Evolutionary conservation across 2,113 vertebrate species (phyloP), one percentile per base, ranked within the genome.

Genomic region (Hippocampus barbouri): DNA sequence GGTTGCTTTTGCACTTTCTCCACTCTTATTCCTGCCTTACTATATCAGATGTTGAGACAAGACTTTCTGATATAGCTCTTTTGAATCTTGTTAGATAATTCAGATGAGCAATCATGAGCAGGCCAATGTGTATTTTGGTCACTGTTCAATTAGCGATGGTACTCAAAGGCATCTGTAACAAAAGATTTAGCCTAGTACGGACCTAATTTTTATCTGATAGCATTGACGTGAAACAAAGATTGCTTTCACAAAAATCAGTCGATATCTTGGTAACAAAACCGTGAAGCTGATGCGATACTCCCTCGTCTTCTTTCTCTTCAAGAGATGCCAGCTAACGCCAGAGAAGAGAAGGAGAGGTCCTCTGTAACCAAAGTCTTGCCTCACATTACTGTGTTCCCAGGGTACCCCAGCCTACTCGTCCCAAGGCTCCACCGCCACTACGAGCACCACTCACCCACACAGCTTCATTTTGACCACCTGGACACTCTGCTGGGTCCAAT

Each of bases 311-410:
- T 90, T 47, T 90, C 85, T 90, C 88, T 87, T 88, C 84, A 94
- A 98, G 96, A 98, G 94, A 98, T 98, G 90, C 97, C 97, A 71
- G 95, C 96, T 82, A 97, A 96, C 38, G 95, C 94, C 92, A 95
- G 94, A 90, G 95, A 96, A 66, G 96, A 95, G 54, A 94, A 93
- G 66, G 96, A 96, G 64, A 93, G 93, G 66, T 91, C 93, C 47
- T 96, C 93, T 92, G 92, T 95, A 78, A 96, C 94, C 80, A 97
- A 97, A 91, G 90, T 90, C 91, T 92, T 95, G 73, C 95, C 93
- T 91, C 96, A 95, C 91, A 92, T 96, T 79, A 93, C 93, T 1
- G 92, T 96, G 86, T 93, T 95, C 18, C 71, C 95, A 49, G 93
- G 91, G 79, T 94, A 84, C 85, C 78, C 93, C 14, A 65, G 87